Evolutionary conservation across 1,140 invertebrate species (phyloP).

Genomic region (Procambarus clarkii): DNA sequence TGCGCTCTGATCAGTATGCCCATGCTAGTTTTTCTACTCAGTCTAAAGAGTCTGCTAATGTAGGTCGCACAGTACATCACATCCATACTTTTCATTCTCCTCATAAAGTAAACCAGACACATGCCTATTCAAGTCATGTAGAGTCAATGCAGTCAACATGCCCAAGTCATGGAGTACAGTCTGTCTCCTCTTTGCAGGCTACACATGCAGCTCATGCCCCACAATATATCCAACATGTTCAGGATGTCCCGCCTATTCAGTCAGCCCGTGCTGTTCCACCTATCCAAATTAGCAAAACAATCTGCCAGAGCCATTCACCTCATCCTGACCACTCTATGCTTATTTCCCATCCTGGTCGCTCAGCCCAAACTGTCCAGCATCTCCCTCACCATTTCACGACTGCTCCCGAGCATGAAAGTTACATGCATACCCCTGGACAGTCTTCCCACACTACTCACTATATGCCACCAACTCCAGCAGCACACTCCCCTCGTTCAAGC

Average conservation of each 20-base stretch:
- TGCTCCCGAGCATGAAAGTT: not conserved
- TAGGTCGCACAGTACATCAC: not conserved
- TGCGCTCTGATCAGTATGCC: not conserved
- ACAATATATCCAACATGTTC: conserved; percentile 22
- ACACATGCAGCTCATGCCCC: not conserved
- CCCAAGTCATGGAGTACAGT: not conserved
- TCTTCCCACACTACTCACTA: not conserved
- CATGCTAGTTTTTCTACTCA: conserved; percentile 3
- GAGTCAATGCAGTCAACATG: not conserved
- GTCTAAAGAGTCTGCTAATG: conserved; percentile 16
- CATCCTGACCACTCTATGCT: not conserved
- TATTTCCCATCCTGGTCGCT: not conserved
- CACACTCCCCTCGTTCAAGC: conserved; percentile 8
- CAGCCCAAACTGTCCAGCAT: conserved; percentile 8
- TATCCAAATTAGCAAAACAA: conserved; percentile 4
- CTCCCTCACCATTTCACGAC: not conserved
- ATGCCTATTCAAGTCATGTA: not conserved
- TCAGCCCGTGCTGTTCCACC: conserved; percentile 6
- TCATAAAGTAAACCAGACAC: not conserved
- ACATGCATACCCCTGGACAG: not conserved
- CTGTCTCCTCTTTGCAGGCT: not conserved
- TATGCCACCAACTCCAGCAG: not conserved
- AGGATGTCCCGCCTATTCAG: not conserved
- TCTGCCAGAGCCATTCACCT: conserved; percentile 1
- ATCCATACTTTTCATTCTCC: not conserved